Percentiles rank a stretch among this genome's conserved stretches.
These are phyloP conservation scores for Meleagris gallopavo DNA, from an alignment of 2,113 vertebrate genomes.

Conservation along the genomic window DNA sequence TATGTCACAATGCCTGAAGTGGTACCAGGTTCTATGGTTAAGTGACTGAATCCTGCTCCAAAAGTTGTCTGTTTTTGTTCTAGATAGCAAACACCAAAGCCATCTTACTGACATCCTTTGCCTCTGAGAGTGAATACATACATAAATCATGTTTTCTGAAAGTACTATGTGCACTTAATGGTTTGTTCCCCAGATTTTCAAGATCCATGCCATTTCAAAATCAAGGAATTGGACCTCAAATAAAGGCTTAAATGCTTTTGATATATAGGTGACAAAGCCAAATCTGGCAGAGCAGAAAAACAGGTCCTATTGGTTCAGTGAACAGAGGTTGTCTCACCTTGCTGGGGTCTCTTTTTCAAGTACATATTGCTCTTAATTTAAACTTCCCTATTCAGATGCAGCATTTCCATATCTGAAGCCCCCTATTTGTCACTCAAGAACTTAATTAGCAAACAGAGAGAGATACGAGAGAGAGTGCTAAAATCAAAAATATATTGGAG, in stretches of 20 bases:
- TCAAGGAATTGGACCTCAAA: background rate
- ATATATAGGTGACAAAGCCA: background rate
- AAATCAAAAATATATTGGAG: background rate
- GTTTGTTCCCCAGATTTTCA: background rate
- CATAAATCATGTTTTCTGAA: background rate
- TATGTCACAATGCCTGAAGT: background rate
- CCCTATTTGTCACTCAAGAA: background rate
- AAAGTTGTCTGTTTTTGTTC: background rate
- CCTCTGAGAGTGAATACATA: background rate
- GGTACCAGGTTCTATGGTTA: background rate
- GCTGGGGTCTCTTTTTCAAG: background rate
- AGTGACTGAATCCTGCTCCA: background rate
- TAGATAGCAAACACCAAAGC: background rate
- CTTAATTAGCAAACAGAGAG: background rate
- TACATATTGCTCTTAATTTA: background rate
- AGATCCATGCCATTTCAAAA: constrained; percentile 8
- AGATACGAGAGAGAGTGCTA: background rate
- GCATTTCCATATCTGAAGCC: background rate
- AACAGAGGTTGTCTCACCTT: background rate
- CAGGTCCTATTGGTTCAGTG: background rate
- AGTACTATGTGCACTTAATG: background rate
- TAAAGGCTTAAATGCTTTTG: background rate
- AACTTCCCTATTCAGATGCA: background rate
- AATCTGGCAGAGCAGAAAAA: background rate
- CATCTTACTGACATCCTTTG: background rate